phyloP scores from a whole-genome alignment of 2,113 vertebrate genomes.

The Microcebus lehilahytsara region DNA sequence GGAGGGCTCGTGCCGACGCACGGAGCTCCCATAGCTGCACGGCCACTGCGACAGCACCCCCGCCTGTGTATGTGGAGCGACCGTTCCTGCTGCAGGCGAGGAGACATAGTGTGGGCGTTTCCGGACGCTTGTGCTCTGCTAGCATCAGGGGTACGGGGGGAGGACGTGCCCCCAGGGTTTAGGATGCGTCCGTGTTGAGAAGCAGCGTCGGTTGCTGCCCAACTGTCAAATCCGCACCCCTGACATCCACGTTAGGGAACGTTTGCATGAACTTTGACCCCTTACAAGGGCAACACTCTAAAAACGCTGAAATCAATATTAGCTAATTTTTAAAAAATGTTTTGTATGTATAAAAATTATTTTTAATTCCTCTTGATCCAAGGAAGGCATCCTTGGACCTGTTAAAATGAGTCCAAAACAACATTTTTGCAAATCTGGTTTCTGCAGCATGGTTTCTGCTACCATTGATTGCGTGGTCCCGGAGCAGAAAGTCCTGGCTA shows the following conservation, averaged over 20 bases:
- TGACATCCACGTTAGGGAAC: rapidly evolving
- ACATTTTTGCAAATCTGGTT: neutral
- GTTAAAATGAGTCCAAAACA: neutral
- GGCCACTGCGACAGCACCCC: no score
- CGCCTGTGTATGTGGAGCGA: rapidly evolving
- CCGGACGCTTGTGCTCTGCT: rapidly evolving
- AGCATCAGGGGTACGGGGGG: rapidly evolving
- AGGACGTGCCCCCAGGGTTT: rapidly evolving
- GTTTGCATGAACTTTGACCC: neutral
- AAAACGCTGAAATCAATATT: neutral
- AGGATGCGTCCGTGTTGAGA: neutral
- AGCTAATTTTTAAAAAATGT: neutral
- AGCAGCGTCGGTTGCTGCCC: rapidly evolving
- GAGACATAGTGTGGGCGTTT: rapidly evolving
- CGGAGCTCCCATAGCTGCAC: rapidly evolving
- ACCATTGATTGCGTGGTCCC: rapidly evolving
- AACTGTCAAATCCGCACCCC: neutral
- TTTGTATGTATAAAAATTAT: neutral
- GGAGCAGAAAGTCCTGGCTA: neutral
- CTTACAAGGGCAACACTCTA: neutral
- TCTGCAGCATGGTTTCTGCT: neutral
- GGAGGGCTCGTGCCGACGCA: rapidly evolving
- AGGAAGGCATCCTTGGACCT: neutral
- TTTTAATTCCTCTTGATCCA: neutral
- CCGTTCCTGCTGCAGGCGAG: rapidly evolving